A percentile compares a stretch with the other conserved stretches of the same genome.
These are phyloP conservation scores for Wasmannia auropunctata DNA, from an alignment of 1,140 invertebrate species.

Conservation along the genomic window DNA sequence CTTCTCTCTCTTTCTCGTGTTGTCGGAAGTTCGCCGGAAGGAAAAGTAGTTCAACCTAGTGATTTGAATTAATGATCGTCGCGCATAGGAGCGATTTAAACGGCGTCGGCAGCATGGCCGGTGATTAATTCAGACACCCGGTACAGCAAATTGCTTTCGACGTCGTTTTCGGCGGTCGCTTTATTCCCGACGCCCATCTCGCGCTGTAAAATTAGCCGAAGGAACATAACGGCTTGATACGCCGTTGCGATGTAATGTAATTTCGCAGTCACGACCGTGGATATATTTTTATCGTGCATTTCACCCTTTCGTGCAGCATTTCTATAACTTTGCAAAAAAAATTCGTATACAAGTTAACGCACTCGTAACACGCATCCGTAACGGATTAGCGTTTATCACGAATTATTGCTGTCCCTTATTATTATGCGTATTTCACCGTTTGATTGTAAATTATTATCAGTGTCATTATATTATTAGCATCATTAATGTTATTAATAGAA, in stretches of 20 bases:
- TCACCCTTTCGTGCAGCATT: too few species aligned
- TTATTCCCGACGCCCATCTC: background rate
- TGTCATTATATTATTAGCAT: background rate
- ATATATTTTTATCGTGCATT: background rate
- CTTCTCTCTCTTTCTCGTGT: background rate
- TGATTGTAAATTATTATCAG: background rate
- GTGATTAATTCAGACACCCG: slow-evolving; percentile 38
- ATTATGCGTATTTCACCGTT: background rate
- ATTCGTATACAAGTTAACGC: too few species aligned
- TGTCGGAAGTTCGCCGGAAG: slow-evolving; percentile 50
- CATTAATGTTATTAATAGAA: slow-evolving; percentile 8
- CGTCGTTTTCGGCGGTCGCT: slow-evolving; percentile 17
- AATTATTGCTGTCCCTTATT: background rate
- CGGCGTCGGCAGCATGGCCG: background rate
- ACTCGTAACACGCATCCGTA: background rate
- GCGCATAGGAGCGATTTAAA: slow-evolving; percentile 35
- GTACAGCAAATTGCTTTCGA: slow-evolving; percentile 21
- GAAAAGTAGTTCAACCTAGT: slow-evolving; percentile 49
- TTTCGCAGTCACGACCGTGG: background rate
- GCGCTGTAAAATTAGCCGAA: slow-evolving; percentile 8
- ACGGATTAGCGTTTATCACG: background rate
- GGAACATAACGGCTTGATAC: background rate
- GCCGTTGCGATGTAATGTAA: background rate
- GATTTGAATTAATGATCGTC: slow-evolving; percentile 57
- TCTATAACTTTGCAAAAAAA: too few species aligned